Evolutionary conservation across 2,888 invertebrate species (phyloP), one percentile per base, ranked within the genome.

Genomic region (Peribatodes rhomboidaria): DNA sequence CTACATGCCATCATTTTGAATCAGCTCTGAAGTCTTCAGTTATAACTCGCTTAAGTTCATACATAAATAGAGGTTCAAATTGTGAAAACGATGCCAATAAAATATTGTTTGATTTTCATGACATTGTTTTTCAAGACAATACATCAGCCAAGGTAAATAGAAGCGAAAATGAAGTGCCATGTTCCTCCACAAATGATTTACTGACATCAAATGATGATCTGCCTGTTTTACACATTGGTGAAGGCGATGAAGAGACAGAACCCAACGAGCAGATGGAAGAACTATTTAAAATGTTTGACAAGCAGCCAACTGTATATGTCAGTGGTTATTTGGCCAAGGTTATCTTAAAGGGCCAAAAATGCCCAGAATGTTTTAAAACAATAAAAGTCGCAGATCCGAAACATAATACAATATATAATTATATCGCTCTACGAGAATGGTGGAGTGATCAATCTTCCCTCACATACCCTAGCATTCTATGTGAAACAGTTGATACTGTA

Each of bases 21-120:
- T 27, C 27, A 3, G 47, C 47, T 9, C 16, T 47, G 16, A 47
- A 47, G 9, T 47, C 47, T 1, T 3, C 47, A 10, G n/a, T 47
- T n/a, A 7, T 47, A 7, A 10, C 10, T 9, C 47, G 47, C 11
- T 9, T 47, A n/a, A 47, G 31, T 14, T 7, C 47, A n/a, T 31
- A 13, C 2, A 31, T 14, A 47, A 47, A 31, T 47, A 11, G 31
- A 31, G 47, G 47, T n/a, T 11, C 47, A 1, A 47, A 47, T 31
- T 47, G 47, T n/a, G 9, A 47, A 47, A 31, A 31, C 2, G 47
- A 47, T 31, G 47, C 4, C 1, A 47, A 31, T 31, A 10, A 47
- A 47, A 47, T 47, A 7, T n/a, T 47, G n/a, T 47, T 47, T 47
- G 47, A 47, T 14, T 47, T 47, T 14, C 47, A 47, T 0, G 31